phyloP scores from a whole-genome alignment of 1,140 invertebrate genomes.

The Zaprionus lachaisei region DNA sequence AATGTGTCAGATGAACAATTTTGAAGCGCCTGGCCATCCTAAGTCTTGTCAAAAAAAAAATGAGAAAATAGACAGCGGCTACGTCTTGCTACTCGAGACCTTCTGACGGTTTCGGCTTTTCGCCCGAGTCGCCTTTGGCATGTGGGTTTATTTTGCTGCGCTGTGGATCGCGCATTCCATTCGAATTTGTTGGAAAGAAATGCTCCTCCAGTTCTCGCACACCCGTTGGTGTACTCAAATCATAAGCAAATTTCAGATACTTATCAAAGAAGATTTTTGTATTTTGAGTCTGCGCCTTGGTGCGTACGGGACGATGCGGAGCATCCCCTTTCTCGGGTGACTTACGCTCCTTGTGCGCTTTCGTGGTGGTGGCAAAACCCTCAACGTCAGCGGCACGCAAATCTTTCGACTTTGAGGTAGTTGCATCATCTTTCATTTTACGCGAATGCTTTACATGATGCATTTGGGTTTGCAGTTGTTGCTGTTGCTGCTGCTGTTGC shows the following conservation, averaged over 20 bases:
- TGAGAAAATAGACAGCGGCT: not conserved
- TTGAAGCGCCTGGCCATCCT: not conserved
- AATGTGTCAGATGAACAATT: not conserved
- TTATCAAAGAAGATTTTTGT: conserved; percentile 67
- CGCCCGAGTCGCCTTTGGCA: not conserved
- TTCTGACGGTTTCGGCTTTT: not conserved
- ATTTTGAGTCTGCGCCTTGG: conserved; percentile 28
- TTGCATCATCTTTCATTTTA: not conserved
- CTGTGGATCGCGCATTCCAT: not conserved
- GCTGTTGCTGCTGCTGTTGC: not conserved
- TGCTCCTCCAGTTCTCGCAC: conserved; percentile 60
- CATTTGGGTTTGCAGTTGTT: not conserved
- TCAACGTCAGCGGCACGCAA: not conserved
- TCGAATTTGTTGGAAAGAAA: conserved; percentile 52
- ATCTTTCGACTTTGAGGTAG: not conserved
- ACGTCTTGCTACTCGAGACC: not conserved
- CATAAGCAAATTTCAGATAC: conserved; percentile 66
- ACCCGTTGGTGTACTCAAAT: conserved; percentile 63
- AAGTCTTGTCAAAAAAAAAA: not conserved
- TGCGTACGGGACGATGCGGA: conserved; percentile 30
- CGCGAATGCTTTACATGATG: not conserved
- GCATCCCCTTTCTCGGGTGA: conserved; percentile 17
- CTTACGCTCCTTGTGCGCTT: conserved; percentile 3
- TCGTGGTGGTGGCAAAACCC: not conserved
- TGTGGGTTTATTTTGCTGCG: not conserved